Conservation (phyloP, 1,140 invertebrate species). For the Lerema accius region DNA sequence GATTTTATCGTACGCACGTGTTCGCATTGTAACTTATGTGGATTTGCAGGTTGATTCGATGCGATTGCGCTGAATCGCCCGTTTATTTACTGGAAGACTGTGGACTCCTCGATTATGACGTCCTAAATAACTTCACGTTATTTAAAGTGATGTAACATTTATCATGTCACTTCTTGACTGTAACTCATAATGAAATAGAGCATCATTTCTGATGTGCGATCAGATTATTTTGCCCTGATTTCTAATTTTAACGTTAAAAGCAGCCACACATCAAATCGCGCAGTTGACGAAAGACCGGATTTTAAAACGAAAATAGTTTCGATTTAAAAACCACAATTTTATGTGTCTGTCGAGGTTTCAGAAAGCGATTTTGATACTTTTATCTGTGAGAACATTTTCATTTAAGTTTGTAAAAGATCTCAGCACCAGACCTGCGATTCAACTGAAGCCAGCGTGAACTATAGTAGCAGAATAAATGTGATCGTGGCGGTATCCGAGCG, state of each 20-base stretch:
- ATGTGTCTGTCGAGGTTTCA: not conserved
- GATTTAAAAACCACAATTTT: constrained; percentile 8
- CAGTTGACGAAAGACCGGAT: constrained; percentile 30
- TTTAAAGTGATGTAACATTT: constrained; percentile 27
- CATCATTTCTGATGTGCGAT: constrained; percentile 19
- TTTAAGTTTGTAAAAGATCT: not conserved
- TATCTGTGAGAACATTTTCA: not conserved
- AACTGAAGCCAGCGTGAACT: not conserved
- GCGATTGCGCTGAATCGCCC: constrained; percentile 49
- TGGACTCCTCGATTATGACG: constrained; percentile 1
- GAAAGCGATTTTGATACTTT: no score
- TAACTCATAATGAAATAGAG: constrained; percentile 20
- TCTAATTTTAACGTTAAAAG: constrained; percentile 14
- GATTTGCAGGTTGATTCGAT: constrained; percentile 49
- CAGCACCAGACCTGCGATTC: not conserved
- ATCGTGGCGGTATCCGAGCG: not conserved
- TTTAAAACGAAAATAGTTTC: constrained; percentile 6
- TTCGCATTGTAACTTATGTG: constrained; percentile 36
- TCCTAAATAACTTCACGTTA: constrained; percentile 16
- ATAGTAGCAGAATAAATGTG: not conserved
- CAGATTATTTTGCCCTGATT: constrained; percentile 22
- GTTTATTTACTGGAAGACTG: constrained; percentile 40
- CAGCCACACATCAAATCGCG: constrained; percentile 18
- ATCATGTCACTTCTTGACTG: constrained; percentile 19
- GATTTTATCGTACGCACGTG: constrained; percentile 70